phyloP scores from a whole-genome alignment of 2,888 invertebrate species.

The Micoletzkya japonica region DNA sequence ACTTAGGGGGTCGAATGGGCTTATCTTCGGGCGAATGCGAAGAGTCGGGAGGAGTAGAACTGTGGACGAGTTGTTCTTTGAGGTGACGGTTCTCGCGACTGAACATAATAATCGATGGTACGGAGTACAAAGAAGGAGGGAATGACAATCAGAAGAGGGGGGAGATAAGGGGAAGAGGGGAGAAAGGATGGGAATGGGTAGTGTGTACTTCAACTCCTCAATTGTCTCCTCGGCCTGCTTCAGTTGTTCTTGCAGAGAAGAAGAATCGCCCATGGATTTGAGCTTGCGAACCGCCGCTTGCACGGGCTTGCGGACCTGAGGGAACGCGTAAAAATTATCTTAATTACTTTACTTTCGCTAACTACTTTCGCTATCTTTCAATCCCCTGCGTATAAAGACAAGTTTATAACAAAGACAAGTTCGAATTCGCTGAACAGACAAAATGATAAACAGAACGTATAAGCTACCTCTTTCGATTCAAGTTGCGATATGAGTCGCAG shows the following conservation, averaged over 20 bases:
- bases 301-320: conserved; percentile 25
- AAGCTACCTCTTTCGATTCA: conserved; percentile 25
- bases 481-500: conserved; percentile 18
- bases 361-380: too few relatives aligned
- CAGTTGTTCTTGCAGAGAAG: conserved; percentile 13
- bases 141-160: too few relatives aligned
- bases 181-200: too few relatives aligned
- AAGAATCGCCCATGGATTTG: conserved; percentile 12
- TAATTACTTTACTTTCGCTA: too few relatives aligned
- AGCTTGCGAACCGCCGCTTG: conserved; percentile 22
- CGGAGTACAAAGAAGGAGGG: too few relatives aligned
- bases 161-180: too few relatives aligned
- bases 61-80: conserved; percentile 2
- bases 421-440: too few relatives aligned
- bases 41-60: too few relatives aligned
- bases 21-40: neutral
- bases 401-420: too few relatives aligned
- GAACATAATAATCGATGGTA: neutral
- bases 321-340: neutral
- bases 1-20: neutral
- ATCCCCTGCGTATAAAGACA: too few relatives aligned
- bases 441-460: too few relatives aligned
- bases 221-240: conserved; percentile 15
- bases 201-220: neutral
- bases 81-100: neutral